phyloP scores from a whole-genome alignment of 1,140 invertebrate species.

The Samia ricini region DNA sequence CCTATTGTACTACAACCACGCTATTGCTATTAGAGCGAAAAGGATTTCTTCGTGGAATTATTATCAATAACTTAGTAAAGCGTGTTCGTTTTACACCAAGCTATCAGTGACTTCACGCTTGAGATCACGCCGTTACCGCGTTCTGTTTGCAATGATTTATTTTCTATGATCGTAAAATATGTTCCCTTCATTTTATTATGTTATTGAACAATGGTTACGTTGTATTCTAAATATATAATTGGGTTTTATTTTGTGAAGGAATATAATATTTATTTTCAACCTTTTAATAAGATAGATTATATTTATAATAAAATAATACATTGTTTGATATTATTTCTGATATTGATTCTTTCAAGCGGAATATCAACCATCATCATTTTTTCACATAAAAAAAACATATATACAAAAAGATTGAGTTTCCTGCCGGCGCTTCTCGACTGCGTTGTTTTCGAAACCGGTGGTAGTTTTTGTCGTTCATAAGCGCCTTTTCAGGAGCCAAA shows the following conservation, averaged over 20 bases:
- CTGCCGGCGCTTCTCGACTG: no score
- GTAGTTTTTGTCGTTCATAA: no score
- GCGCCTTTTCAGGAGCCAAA: no score
- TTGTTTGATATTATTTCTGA: no score
- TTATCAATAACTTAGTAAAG: not conserved
- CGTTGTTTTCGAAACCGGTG: no score
- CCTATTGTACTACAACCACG: not conserved
- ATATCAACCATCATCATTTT: no score
- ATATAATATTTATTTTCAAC: no score
- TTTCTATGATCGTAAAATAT: conserved; percentile 24
- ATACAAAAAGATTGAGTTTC: no score
- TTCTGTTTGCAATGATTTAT: conserved; percentile 16
- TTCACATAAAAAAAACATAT: no score
- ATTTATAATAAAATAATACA: no score
- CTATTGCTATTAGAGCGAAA: not conserved
- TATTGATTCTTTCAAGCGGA: no score
- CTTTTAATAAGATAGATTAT: no score
- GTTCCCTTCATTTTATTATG: not conserved
- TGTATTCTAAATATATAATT: not conserved
- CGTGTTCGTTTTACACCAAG: not conserved
- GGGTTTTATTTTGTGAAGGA: not conserved
- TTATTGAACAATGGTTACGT: not conserved
- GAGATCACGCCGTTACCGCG: conserved; percentile 19
- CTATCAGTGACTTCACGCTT: conserved; percentile 42
- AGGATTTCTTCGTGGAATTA: not conserved